phyloP scores from a whole-genome alignment of 2,113 vertebrate genomes.

The Dermatemys mawii region DNA sequence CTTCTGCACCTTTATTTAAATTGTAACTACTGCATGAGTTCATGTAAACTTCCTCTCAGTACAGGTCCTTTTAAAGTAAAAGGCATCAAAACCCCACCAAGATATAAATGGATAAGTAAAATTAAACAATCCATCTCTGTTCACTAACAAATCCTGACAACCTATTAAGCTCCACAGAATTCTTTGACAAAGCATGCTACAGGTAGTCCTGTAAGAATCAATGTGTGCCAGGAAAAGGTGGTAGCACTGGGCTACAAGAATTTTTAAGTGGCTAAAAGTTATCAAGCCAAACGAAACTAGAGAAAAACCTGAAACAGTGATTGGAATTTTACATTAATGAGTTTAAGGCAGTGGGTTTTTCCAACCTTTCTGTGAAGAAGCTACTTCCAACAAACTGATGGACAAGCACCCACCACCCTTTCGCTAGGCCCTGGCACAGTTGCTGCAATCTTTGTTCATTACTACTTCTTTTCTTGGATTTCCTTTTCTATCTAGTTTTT shows the following conservation, averaged over 20 bases:
- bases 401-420: neutral
- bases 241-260: conserved; percentile 39
- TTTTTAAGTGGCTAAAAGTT: conserved; percentile 49
- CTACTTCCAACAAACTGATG: neutral
- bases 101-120: conserved; percentile 23
- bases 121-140: conserved; percentile 21
- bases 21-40: conserved; percentile 46
- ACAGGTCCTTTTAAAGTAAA: conserved; percentile 61
- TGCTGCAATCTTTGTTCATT: neutral
- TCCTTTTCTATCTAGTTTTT: neutral
- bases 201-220: conserved; percentile 23
- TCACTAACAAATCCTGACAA: neutral
- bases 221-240: conserved; percentile 15
- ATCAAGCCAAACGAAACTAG: conserved; percentile 54
- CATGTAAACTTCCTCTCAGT: conserved; percentile 39
- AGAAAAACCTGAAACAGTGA: conserved; percentile 11
- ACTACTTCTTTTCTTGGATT: too few species aligned
- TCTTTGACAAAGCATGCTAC: conserved; percentile 46
- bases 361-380: neutral
- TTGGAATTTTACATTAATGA: neutral
- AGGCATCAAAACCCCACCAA: conserved; percentile 42
- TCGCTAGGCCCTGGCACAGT: neutral
- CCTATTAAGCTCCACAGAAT: conserved; percentile 45
- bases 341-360: neutral
- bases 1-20: conserved; percentile 68